Conservation (phyloP, 2,888 invertebrate species). For the Phengaris arion region DNA sequence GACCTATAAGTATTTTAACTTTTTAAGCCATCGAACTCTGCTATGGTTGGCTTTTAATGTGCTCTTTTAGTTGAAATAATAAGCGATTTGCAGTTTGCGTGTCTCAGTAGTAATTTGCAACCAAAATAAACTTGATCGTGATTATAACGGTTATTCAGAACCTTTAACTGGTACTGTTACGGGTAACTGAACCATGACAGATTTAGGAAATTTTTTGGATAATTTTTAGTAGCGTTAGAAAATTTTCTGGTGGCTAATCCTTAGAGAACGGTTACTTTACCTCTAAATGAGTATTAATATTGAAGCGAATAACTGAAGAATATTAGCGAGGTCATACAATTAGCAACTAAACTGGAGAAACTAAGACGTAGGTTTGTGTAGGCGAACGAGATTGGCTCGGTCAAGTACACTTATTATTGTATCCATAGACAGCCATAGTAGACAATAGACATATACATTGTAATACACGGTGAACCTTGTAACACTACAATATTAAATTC, state of each 20-base stretch:
- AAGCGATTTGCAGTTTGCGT: background rate
- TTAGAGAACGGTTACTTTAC: background rate
- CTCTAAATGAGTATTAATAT: background rate
- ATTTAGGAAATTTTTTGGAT: background rate
- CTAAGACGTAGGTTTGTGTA: conserved; percentile 48
- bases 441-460: too few species aligned
- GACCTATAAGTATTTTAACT: conserved; percentile 34
- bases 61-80: background rate
- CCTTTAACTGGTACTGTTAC: background rate
- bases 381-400: conserved; percentile 46
- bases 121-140: background rate
- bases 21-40: background rate
- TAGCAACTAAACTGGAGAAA: conserved; percentile 47
- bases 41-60: conserved; percentile 6
- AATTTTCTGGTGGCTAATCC: background rate
- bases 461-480: background rate
- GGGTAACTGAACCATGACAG: too few species aligned
- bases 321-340: conserved; percentile 42
- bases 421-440: background rate
- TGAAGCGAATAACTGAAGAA: conserved; percentile 14
- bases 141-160: background rate
- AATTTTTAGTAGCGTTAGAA: background rate
- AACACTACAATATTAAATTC: background rate
- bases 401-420: conserved; percentile 43
- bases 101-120: background rate